Evolutionary conservation across 2,888 invertebrate species (phyloP), one percentile per base, ranked within the genome.

Genomic region (Nomada lathburiana): DNA sequence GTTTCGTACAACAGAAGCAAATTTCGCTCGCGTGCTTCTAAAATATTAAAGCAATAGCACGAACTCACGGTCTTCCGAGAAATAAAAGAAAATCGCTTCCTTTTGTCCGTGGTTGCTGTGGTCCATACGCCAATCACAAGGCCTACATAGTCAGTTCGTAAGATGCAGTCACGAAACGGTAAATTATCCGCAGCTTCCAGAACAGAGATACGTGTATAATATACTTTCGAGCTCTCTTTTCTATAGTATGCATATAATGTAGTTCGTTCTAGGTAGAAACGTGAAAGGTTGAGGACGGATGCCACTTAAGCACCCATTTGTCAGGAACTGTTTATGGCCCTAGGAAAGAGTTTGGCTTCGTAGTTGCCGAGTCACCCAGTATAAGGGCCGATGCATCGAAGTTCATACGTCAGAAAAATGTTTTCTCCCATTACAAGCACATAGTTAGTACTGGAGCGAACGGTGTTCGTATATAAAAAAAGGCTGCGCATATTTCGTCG

Each of bases 301-400:
- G 57, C 84, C 87, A 82, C 87, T 89, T 83, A 85, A 85, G 85
- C 78, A 42, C 76, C 83, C 88, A 87, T 90, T 91, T 90, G 89
- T 90, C 90, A 85, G 77, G 76, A 75, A 85, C 77, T 86, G 83
- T 90, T 90, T 89, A 82, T 80, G 70, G 80, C 60, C 60, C 65
- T 50, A 65, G 69, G 83, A 83, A 80, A 68, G 79, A 74, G 71
- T 85, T 83, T 62, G 62, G 57, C 16, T 65, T 64, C 78, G 64
- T 52, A 57, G 44, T 78, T 86, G 89, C 80, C 86, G 83, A 90
- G 89, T 89, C 90, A 89, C 72, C 64, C 60, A 72, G 79, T 60
- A 63, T 89, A 89, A 89, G 89, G 89, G 83, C 76, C 84, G 70
- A 75, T 62, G 74, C 71, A 67, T 77, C 78, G 47, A 42, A 53